Conservation (phyloP, 1,140 invertebrate genomes). For the Pissodes strobi region DNA sequence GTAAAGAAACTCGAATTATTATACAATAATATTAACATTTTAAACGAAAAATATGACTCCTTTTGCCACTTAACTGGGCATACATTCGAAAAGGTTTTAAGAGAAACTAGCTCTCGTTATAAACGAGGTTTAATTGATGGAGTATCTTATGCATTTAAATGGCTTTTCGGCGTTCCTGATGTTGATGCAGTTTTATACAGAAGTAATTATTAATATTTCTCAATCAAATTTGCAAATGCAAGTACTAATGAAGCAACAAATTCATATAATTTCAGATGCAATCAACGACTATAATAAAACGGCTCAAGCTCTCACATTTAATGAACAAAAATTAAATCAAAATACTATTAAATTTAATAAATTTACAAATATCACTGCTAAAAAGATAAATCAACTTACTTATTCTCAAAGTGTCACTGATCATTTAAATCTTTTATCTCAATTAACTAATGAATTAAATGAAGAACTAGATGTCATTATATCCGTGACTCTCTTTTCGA, state of each 20-base stretch:
- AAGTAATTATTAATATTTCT: slow-evolving; percentile 36
- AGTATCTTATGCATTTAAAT: slow-evolving; percentile 47
- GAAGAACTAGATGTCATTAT: slow-evolving; percentile 26
- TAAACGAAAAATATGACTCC: no score
- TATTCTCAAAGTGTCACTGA: no score
- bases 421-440: slow-evolving; percentile 26
- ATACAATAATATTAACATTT: no score
- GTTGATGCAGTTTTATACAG: slow-evolving; percentile 42
- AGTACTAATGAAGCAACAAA: slow-evolving; percentile 37
- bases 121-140: slow-evolving; percentile 45
- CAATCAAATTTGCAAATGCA: slow-evolving; percentile 27
- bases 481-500: slow-evolving; percentile 28
- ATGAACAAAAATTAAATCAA: neutral
- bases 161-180: slow-evolving; percentile 49
- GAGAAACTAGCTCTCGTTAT: no score
- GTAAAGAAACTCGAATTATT: no score
- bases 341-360: slow-evolving; percentile 8
- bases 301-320: neutral
- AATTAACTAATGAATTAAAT: slow-evolving; percentile 20
- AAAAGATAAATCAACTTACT: no score
- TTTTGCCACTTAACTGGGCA: no score
- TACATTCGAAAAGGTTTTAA: no score
- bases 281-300: neutral
- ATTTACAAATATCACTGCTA: neutral
- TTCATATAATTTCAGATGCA: slow-evolving; percentile 14